phyloP scores from a whole-genome alignment of 2,888 invertebrate species.

The Folsomia manolachei region DNA sequence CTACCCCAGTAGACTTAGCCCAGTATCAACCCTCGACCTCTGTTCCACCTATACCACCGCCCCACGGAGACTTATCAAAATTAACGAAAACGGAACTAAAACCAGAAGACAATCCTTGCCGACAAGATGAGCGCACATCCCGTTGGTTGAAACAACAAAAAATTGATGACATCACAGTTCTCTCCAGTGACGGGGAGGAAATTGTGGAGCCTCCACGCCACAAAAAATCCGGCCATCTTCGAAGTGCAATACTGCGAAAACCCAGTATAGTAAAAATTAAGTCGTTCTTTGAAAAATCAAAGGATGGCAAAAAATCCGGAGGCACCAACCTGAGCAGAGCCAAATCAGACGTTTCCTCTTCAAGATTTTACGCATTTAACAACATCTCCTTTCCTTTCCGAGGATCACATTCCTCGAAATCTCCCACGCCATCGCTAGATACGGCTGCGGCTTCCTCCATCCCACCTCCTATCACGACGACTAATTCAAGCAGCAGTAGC shows the following conservation, averaged over 20 bases:
- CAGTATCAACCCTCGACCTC: conserved; percentile 14
- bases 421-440: neutral
- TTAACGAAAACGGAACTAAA: conserved; percentile 53
- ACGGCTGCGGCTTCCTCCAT: neutral
- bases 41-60: conserved; percentile 47
- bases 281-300: conserved; percentile 53
- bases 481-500: neutral
- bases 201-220: neutral
- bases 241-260: conserved; percentile 49
- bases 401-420: neutral
- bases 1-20: neutral
- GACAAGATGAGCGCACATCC: neutral
- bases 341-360: conserved; percentile 49
- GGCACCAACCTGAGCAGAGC: conserved; percentile 44
- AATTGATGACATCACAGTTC: conserved; percentile 14
- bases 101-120: conserved; percentile 52
- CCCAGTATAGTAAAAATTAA: conserved; percentile 54
- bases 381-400: conserved; percentile 32
- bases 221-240: neutral
- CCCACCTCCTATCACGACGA: neutral
- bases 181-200: conserved; percentile 12
- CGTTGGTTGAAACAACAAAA: neutral
- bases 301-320: conserved; percentile 40
- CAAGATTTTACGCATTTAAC: conserved; percentile 44
- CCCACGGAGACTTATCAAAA: conserved; percentile 44